Evolutionary conservation across 2,797 vertebrate species (phyloP).

Genomic region (Pangasius macronema): DNA sequence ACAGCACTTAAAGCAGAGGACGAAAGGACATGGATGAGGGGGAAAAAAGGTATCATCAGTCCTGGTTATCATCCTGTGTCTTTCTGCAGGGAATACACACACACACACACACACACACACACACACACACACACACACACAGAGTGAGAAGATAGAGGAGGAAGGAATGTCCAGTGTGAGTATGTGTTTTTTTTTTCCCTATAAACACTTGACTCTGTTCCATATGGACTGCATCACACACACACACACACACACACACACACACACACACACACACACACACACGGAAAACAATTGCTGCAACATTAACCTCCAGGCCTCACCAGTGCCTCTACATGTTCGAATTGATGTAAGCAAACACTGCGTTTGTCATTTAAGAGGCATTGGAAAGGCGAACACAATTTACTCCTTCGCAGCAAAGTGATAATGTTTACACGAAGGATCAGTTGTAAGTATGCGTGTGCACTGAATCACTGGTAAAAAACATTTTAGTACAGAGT

Average conservation of each 20-base stretch:
- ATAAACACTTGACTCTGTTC: not conserved
- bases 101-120: constrained; percentile 12
- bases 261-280: constrained; percentile 21
- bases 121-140: constrained; percentile 13
- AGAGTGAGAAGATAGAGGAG: not conserved
- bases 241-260: constrained; percentile 16
- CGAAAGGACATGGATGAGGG: constrained; percentile 34
- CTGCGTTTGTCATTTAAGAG: constrained; percentile 8
- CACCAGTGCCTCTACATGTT: not conserved
- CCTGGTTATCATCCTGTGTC: constrained; percentile 36
- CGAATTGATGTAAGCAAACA: constrained; percentile 21
- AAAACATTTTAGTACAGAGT: not conserved
- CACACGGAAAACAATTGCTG: constrained; percentile 5
- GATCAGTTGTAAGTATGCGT: not conserved
- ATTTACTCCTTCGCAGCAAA: not conserved
- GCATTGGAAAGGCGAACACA: not conserved
- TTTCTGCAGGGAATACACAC: constrained; percentile 36
- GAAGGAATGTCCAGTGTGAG: constrained; percentile 9
- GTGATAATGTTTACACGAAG: not conserved
- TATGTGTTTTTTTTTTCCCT: not conserved
- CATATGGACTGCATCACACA: not conserved
- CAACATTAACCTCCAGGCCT: constrained; percentile 7
- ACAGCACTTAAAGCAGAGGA: constrained; percentile 41
- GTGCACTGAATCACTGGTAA: not conserved
- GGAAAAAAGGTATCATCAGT: constrained; percentile 43